Base-by-base conservation (phyloP, 2,797 vertebrate species). In the Enteromius treurensis region DNA sequence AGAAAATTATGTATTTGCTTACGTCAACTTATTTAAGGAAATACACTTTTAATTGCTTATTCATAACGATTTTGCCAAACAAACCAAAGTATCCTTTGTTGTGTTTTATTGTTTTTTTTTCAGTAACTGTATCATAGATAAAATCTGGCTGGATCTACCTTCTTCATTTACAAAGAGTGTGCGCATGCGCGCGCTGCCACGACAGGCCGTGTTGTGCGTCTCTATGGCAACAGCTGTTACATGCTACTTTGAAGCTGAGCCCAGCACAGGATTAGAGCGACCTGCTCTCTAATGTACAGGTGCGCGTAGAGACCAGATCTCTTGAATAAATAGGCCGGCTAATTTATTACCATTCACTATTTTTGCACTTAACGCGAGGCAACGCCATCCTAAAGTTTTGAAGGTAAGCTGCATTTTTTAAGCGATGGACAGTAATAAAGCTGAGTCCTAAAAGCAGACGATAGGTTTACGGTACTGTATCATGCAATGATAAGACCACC, bases 151-250 rank as follows among this genome's bases (percentile, higher is more conserved):
- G 37, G 47, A 10, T 32, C 6, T 34, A 10, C 11, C 68, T 7
- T 84, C 55, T 84, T 53, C 34, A 17, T 79, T 79, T 84, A 74
- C 82, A n/a, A 45, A 62, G 10, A 6, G 5, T 65, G 21, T 26
- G 88, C 93, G 92, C 93, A 92, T 92, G 95, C 90, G 91, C 89
- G 49, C 1, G 47, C 55, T 26, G 1, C 74, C 65, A 80, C 73
- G 23, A 77, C 87, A 85, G 87, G 88, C 87, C 88, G 87, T 95
- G 93, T 95, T 95, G 90, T 91, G 3, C 69, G 90, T 95, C 91
- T 91, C 94, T 79, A 94, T 94, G 92, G 67, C 91, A 91, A 96
- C 93, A 70, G 26, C 87, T 88, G 83, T 84, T 92, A 93, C 93
- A 92, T 76, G 91, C 86, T 85, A 89, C 83, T 91, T 85, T 5